A percentile compares a stretch with the other conserved stretches of the same genome.
phyloP scores from a whole-genome alignment of 64 coral and sea anemone genomes.

The Montipora efflorescens region DNA sequence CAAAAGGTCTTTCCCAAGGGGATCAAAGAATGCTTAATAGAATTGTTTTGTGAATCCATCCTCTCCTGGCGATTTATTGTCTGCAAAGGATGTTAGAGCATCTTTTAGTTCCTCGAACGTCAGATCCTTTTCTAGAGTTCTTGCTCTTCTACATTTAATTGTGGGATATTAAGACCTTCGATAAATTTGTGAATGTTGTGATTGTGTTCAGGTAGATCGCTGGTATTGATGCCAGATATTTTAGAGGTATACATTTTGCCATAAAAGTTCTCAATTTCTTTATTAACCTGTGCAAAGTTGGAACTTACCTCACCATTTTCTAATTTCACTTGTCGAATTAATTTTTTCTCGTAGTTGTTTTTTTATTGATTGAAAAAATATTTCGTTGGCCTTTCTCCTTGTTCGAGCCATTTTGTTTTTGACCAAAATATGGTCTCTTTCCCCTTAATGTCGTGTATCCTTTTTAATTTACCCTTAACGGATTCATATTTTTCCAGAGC shows the following conservation, averaged over 20 bases:
- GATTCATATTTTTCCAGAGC: not conserved
- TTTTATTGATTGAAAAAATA: constrained; percentile 12
- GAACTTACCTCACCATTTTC: not conserved
- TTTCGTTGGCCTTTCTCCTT: not conserved
- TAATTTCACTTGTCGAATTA: not conserved
- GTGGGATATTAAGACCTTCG: not conserved
- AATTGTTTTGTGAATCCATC: not conserved
- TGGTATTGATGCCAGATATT: too few relatives aligned
- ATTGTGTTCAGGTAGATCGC: too few relatives aligned
- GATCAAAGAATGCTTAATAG: constrained; percentile 4
- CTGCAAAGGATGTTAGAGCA: not conserved
- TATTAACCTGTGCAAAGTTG: too few relatives aligned
- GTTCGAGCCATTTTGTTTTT: not conserved
- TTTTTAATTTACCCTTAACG: not conserved
- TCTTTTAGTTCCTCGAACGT: constrained; percentile 5
- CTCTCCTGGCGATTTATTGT: constrained; percentile 9
- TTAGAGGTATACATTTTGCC: constrained; percentile 1
- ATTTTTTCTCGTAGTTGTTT: not conserved
- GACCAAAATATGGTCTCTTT: constrained; percentile 3
- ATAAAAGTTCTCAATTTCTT: constrained; percentile 33
- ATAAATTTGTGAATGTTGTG: too few relatives aligned
- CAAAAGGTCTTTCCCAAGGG: not conserved
- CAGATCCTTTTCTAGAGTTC: not conserved
- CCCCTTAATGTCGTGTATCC: not conserved
- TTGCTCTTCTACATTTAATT: not conserved